phyloP scores from a whole-genome alignment of 2,113 vertebrate species.

The Paraplagusia blochii region DNA sequence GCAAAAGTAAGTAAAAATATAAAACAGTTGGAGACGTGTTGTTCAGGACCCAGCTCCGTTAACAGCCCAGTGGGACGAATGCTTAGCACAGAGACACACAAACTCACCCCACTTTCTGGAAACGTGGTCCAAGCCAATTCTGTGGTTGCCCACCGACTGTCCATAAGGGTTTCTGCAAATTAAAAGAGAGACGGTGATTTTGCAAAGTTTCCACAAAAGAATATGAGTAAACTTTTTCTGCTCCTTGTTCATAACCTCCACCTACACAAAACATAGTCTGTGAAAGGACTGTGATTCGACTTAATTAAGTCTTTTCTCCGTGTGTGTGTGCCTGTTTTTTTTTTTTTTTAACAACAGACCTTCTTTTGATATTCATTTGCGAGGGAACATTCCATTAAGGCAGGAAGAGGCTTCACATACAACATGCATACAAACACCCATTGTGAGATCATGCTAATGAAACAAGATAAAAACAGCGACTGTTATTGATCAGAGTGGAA shows the following conservation, averaged over 20 bases:
- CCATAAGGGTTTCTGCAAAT: slow-evolving; percentile 95
- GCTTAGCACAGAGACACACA: slow-evolving; percentile 15
- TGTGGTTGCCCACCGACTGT: slow-evolving; percentile 96
- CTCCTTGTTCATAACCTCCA: slow-evolving; percentile 34
- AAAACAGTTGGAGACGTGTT: slow-evolving; percentile 70
- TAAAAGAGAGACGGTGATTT: slow-evolving; percentile 50
- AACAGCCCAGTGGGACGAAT: slow-evolving; percentile 73
- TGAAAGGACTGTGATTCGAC: slow-evolving; percentile 42
- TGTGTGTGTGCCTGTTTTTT: slow-evolving; percentile 12
- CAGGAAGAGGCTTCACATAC: slow-evolving; percentile 4
- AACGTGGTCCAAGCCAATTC: slow-evolving; percentile 96
- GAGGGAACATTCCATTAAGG: slow-evolving; percentile 29
- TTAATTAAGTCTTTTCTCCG: slow-evolving; percentile 48
- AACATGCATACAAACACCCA: slow-evolving; percentile 14
- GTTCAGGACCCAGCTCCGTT: slow-evolving; percentile 62
- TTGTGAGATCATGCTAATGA: background rate
- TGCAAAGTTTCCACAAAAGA: slow-evolving; percentile 31
- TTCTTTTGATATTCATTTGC: slow-evolving; percentile 49
- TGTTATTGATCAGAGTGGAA: slow-evolving; percentile 1
- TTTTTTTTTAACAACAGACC: slow-evolving; percentile 7
- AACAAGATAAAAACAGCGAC: no score
- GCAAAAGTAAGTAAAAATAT: slow-evolving; percentile 71
- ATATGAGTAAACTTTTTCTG: background rate
- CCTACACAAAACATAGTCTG: slow-evolving; percentile 39
- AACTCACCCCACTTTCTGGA: slow-evolving; percentile 96